phyloP scores from a whole-genome alignment of 2,888 invertebrate genomes.

The Ennomos erosarius region DNA sequence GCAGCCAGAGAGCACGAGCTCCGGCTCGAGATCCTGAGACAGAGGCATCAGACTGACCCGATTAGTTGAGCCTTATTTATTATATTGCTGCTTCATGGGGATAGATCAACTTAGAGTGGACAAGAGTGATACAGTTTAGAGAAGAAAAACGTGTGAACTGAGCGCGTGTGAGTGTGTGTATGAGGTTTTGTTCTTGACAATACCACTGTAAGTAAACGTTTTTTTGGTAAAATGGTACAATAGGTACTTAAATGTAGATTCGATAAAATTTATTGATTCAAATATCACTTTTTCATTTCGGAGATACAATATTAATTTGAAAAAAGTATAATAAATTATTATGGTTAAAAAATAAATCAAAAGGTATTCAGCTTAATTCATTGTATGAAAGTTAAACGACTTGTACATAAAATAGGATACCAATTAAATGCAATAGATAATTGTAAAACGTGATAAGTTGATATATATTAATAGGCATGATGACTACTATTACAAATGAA shows the following conservation, averaged over 20 bases:
- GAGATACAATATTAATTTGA: too few relatives aligned
- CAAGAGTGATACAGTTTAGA: neutral
- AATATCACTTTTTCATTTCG: too few relatives aligned
- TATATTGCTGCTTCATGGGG: neutral
- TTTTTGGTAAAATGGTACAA: too few relatives aligned
- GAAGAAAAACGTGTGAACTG: neutral
- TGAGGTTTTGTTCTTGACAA: too few relatives aligned
- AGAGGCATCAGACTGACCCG: constrained; percentile 90
- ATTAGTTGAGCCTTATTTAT: constrained; percentile 87
- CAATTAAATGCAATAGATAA: constrained; percentile 20
- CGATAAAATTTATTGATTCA: too few relatives aligned
- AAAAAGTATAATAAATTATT: too few relatives aligned
- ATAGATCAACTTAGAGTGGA: neutral
- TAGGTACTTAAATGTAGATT: too few relatives aligned
- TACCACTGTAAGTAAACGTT: too few relatives aligned
- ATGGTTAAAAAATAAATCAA: too few relatives aligned
- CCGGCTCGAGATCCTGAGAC: constrained; percentile 92
- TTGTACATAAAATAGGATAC: constrained; percentile 10
- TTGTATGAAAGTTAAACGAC: neutral
- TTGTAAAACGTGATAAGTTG: constrained; percentile 22
- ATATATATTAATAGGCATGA: too few relatives aligned
- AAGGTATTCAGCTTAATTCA: neutral
- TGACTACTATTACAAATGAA: too few relatives aligned
- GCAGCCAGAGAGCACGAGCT: constrained; percentile 96
- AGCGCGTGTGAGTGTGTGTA: too few relatives aligned